A percentile compares a stretch with the other conserved stretches of the same genome.
phyloP scores from a whole-genome alignment of 2,888 invertebrate species.

The Parnassius glacialis region DNA sequence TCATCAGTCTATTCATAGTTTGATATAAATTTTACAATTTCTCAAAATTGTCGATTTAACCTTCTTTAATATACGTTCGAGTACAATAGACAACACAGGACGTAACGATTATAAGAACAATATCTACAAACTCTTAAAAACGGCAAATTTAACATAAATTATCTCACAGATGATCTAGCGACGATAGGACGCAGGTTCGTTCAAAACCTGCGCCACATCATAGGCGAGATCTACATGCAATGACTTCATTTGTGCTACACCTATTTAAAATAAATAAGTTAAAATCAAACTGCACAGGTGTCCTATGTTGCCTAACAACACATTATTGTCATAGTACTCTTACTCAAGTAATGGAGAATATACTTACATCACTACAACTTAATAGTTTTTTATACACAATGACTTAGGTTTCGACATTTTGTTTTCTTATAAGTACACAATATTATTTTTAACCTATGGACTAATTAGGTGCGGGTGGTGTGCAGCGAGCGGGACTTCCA shows the following conservation, averaged over 20 bases:
- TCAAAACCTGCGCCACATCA: slow-evolving; percentile 39
- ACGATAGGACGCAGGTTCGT: slow-evolving; percentile 42
- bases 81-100: slow-evolving; percentile 76
- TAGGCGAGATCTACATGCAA: slow-evolving; percentile 37
- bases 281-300: slow-evolving; percentile 60
- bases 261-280: slow-evolving; percentile 73
- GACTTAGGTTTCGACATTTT: slow-evolving; percentile 81
- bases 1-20: slow-evolving; percentile 80
- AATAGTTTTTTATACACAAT: slow-evolving; percentile 78
- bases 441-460: slow-evolving; percentile 68
- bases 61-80: slow-evolving; percentile 59
- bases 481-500: slow-evolving; percentile 43
- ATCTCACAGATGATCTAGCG: slow-evolving; percentile 44
- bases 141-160: slow-evolving; percentile 66
- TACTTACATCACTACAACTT: slow-evolving; percentile 74
- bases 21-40: slow-evolving; percentile 78
- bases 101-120: slow-evolving; percentile 55
- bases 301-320: slow-evolving; percentile 73
- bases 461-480: slow-evolving; percentile 72
- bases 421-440: slow-evolving; percentile 78
- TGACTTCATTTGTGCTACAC: slow-evolving; percentile 45
- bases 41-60: slow-evolving; percentile 64
- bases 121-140: slow-evolving; percentile 65
- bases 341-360: slow-evolving; percentile 76
- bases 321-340: slow-evolving; percentile 73